Percentiles rank a stretch among this genome's conserved stretches.
Evolutionary conservation across 2,113 vertebrate genomes (phyloP).

Genomic region (Nesospiza acunhae): DNA sequence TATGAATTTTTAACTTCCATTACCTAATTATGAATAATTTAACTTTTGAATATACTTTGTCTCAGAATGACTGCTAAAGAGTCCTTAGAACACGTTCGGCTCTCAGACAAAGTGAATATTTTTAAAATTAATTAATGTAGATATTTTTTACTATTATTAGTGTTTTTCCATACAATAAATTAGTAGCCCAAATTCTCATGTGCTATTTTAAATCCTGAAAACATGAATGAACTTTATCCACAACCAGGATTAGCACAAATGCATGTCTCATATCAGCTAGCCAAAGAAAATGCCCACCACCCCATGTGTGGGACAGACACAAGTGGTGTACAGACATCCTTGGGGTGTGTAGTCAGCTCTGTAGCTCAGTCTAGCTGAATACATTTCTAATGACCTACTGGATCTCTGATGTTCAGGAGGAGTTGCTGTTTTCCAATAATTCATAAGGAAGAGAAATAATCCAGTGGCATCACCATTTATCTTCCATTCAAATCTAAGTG

Average conservation of each 20-base stretch:
- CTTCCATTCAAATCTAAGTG: not conserved
- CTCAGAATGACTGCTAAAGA: not conserved
- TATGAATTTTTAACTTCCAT: not conserved
- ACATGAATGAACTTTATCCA: not conserved
- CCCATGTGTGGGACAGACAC: fast-evolving
- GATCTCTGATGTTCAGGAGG: not conserved
- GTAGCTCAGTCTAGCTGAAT: not conserved
- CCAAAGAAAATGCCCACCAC: not conserved
- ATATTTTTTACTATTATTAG: not conserved
- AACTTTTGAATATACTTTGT: not conserved
- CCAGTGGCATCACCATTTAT: not conserved
- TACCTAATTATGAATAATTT: not conserved
- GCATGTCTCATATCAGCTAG: not conserved
- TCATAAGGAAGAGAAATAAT: not conserved
- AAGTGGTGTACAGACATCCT: too few species aligned
- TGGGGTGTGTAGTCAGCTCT: not conserved
- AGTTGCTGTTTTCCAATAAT: not conserved
- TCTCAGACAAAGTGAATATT: not conserved
- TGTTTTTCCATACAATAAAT: not conserved
- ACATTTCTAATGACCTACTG: not conserved
- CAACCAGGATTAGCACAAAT: not conserved
- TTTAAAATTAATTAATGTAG: not conserved
- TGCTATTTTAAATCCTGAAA: not conserved
- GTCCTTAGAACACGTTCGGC: not conserved
- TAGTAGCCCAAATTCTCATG: not conserved